Conservation (phyloP, 2,888 invertebrate genomes). For the Agrochola litura region DNA sequence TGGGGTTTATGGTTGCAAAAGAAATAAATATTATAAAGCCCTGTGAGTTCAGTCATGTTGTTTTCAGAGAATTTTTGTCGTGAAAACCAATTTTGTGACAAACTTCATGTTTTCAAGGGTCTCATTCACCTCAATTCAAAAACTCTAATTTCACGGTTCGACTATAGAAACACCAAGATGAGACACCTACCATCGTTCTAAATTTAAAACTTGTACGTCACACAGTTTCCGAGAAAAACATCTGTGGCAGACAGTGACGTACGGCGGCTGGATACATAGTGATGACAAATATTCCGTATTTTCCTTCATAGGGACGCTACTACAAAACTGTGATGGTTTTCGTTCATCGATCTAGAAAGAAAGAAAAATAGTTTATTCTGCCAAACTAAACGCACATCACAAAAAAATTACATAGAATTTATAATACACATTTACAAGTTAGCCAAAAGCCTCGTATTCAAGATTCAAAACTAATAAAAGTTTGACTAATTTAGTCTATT, state of each 20-base stretch:
- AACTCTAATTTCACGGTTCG: not conserved
- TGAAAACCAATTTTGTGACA: not conserved
- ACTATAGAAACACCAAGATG: conserved; percentile 1
- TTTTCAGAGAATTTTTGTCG: not conserved
- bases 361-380: too few species aligned
- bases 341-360: not conserved
- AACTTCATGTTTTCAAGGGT: not conserved
- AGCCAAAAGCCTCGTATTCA: too few species aligned
- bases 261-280: not conserved
- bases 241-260: conserved; percentile 24
- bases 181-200: not conserved
- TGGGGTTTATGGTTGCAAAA: not conserved
- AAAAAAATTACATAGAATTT: too few species aligned
- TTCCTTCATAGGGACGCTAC: not conserved
- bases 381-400: too few species aligned
- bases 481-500: too few species aligned
- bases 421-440: too few species aligned
- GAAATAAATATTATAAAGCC: conserved; percentile 17
- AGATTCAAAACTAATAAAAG: too few species aligned
- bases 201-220: conserved; percentile 24
- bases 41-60: not conserved
- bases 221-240: not conserved
- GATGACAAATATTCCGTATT: not conserved
- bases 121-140: not conserved
- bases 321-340: not conserved